Conservation (phyloP, 2,113 vertebrate species). For the Spilogale gracilis region DNA sequence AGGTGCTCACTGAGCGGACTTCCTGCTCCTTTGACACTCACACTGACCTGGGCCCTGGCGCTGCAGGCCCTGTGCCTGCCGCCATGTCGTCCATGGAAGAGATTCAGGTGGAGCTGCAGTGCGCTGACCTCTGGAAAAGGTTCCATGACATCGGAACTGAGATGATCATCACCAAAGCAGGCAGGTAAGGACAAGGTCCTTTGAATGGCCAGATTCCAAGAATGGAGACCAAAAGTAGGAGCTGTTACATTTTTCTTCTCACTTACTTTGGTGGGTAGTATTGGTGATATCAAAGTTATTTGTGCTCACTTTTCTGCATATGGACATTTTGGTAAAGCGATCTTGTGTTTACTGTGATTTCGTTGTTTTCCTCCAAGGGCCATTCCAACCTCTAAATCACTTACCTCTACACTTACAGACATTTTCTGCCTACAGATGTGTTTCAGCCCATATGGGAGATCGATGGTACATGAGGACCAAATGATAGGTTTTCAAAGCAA, state of each 20-base stretch:
- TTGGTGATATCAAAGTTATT: neutral
- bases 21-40: conserved; percentile 96
- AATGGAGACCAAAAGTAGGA: neutral
- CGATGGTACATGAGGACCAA: neutral
- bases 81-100: conserved; percentile 97
- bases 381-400: neutral
- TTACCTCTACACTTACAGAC: neutral
- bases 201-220: neutral
- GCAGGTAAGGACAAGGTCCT: conserved; percentile 91
- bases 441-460: neutral
- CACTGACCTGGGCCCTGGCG: conserved; percentile 90
- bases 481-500: neutral
- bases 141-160: conserved; percentile 99
- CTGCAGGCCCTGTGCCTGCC: conserved; percentile 86
- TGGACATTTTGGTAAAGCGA: neutral
- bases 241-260: neutral
- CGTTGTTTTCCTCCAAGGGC: neutral
- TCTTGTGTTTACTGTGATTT: conserved; percentile 6
- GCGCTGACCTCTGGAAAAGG: conserved; percentile 98
- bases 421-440: neutral
- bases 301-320: neutral
- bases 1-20: conserved; percentile 95
- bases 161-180: conserved; percentile 99
- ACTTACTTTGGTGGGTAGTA: accelerated
- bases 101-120: conserved; percentile 99